Evolutionary conservation across 2,797 vertebrate genomes (phyloP).

Genomic region (Anguilla megastoma): DNA sequence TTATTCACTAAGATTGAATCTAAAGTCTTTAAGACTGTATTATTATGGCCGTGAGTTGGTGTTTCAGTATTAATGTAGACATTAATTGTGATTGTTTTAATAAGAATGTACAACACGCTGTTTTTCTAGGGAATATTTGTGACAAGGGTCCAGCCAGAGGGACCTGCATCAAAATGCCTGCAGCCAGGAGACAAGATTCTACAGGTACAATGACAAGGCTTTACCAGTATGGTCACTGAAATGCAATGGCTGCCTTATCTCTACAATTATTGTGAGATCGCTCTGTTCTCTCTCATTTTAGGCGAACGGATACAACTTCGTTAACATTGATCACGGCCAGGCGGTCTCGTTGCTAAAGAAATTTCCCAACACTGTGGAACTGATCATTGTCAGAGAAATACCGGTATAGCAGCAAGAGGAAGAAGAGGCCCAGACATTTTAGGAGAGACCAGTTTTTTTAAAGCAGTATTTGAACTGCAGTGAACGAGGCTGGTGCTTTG

Average conservation of each 20-base stretch:
- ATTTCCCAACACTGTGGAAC: conserved; percentile 91
- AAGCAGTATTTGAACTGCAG: conserved; percentile 76
- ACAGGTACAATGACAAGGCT: conserved; percentile 75
- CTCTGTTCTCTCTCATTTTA: conserved; percentile 58
- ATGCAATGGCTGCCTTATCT: background rate
- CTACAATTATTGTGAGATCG: background rate
- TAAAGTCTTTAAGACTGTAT: background rate
- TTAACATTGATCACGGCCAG: conserved; percentile 94
- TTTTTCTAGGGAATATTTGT: conserved; percentile 89
- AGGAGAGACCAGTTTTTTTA: conserved; percentile 64
- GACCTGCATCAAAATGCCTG: conserved; percentile 89
- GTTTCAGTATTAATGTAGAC: background rate
- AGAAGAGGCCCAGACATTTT: background rate
- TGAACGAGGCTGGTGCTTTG: conserved; percentile 71
- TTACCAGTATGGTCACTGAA: background rate
- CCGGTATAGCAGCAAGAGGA: conserved; percentile 74
- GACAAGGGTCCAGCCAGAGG: conserved; percentile 94
- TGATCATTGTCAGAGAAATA: conserved; percentile 87
- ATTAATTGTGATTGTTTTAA: background rate
- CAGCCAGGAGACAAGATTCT: conserved; percentile 98
- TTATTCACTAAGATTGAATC: background rate
- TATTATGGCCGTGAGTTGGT: background rate
- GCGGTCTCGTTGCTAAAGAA: conserved; percentile 96
- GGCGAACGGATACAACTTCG: conserved; percentile 97
- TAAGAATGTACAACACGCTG: background rate